Conservation (phyloP, 37 sponge, comb jelly and placozoan species). For the Hexactinellida sp. region DNA sequence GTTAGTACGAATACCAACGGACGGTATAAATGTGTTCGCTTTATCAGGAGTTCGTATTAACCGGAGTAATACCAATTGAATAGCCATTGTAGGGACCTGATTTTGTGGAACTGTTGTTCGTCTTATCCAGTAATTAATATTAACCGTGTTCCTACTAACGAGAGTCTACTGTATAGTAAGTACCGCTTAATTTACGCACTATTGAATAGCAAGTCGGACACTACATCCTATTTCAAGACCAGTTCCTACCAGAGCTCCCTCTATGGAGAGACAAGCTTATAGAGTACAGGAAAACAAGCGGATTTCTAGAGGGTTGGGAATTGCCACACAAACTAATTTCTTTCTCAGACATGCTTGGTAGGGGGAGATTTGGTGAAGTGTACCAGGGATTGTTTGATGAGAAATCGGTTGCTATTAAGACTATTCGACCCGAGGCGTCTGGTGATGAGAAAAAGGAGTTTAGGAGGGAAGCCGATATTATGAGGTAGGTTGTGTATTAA, state of each 20-base stretch:
- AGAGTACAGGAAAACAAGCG: slow-evolving; percentile 19
- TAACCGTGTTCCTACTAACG: not conserved
- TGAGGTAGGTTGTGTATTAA: slow-evolving; percentile 33
- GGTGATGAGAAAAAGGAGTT: slow-evolving; percentile 35
- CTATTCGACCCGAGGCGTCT: slow-evolving; percentile 50
- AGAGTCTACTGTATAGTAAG: not conserved
- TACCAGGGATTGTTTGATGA: slow-evolving; percentile 48
- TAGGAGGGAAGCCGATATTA: slow-evolving; percentile 51
- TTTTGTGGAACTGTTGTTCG: no score
- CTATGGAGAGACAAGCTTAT: slow-evolving; percentile 23
- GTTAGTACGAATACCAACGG: no score
- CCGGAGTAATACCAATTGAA: no score
- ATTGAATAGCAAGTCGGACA: slow-evolving; percentile 21
- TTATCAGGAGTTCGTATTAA: no score
- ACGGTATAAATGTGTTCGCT: no score
- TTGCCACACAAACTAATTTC: slow-evolving; percentile 37
- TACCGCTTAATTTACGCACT: not conserved
- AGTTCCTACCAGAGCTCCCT: slow-evolving; percentile 15
- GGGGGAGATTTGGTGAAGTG: slow-evolving; percentile 55
- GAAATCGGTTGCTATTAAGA: slow-evolving; percentile 50
- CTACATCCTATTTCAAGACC: slow-evolving; percentile 17
- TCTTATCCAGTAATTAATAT: no score
- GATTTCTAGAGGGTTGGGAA: slow-evolving; percentile 46
- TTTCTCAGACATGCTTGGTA: slow-evolving; percentile 36
- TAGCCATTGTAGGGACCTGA: no score